Conservation (phyloP, 1,140 invertebrate species). For the Trissolcus basalis region DNA sequence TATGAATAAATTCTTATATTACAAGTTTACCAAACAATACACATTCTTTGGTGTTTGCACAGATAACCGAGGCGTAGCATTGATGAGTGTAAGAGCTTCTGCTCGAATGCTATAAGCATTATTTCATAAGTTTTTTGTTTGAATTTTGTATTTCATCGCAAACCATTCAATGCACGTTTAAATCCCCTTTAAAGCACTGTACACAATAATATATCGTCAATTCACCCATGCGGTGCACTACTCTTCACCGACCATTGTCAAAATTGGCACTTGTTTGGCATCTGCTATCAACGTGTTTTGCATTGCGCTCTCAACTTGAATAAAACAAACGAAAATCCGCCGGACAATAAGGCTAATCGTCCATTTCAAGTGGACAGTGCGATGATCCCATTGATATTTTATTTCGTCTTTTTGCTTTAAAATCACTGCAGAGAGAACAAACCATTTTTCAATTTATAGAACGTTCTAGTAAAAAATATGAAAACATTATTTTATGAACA, state of each 20-base stretch:
- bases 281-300: conserved; percentile 56
- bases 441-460: no score
- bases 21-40: no score
- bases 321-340: conserved; percentile 42
- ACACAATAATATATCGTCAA: conserved; percentile 58
- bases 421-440: not conserved
- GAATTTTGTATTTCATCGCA: conserved; percentile 45
- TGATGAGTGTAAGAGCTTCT: conserved; percentile 31
- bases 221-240: conserved; percentile 47
- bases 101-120: conserved; percentile 28
- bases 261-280: conserved; percentile 61
- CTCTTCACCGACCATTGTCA: conserved; percentile 50
- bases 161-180: conserved; percentile 45
- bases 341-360: conserved; percentile 38
- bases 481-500: no score
- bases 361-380: conserved; percentile 25
- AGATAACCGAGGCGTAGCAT: conserved; percentile 36
- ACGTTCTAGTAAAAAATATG: no score
- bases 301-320: conserved; percentile 31
- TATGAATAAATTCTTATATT: no score
- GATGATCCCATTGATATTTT: not conserved
- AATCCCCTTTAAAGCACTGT: conserved; percentile 57
- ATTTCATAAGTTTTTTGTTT: conserved; percentile 48
- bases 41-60: conserved; percentile 36
- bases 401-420: not conserved